Percentiles rank a stretch among this genome's conserved stretches.
Evolutionary conservation across 2,888 invertebrate species (phyloP).

Genomic region (Synergus gifuensis): DNA sequence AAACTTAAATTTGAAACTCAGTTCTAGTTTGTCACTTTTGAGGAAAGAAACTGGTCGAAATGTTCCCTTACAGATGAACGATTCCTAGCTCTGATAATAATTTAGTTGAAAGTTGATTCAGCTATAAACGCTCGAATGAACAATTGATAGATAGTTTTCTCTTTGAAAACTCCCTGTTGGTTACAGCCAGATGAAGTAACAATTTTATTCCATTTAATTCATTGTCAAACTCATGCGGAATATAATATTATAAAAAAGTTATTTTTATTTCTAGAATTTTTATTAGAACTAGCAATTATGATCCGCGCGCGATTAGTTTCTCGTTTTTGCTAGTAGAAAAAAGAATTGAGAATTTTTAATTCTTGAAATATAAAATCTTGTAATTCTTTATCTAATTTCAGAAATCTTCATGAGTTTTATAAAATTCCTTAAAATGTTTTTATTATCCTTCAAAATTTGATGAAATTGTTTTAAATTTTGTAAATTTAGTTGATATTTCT

Average conservation of each 20-base stretch:
- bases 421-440: too few relatives aligned
- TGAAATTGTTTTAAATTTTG: too few relatives aligned
- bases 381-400: too few relatives aligned
- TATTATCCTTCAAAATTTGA: too few relatives aligned
- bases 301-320: too few relatives aligned
- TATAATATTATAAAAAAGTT: neutral
- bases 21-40: neutral
- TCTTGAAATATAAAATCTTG: too few relatives aligned
- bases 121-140: conserved; percentile 23
- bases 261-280: neutral
- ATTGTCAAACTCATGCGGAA: neutral
- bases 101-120: conserved; percentile 21
- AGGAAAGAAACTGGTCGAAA: neutral
- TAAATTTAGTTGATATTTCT: too few relatives aligned
- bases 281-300: too few relatives aligned
- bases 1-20: neutral
- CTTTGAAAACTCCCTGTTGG: neutral
- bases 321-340: too few relatives aligned
- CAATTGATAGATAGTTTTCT: conserved; percentile 12
- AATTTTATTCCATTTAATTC: neutral
- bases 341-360: too few relatives aligned
- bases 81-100: conserved; percentile 9
- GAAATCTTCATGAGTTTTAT: too few relatives aligned
- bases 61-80: conserved; percentile 3
- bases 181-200: neutral